phyloP scores from a whole-genome alignment of 2,113 vertebrate genomes.

The Cephalopterus ornatus region DNA sequence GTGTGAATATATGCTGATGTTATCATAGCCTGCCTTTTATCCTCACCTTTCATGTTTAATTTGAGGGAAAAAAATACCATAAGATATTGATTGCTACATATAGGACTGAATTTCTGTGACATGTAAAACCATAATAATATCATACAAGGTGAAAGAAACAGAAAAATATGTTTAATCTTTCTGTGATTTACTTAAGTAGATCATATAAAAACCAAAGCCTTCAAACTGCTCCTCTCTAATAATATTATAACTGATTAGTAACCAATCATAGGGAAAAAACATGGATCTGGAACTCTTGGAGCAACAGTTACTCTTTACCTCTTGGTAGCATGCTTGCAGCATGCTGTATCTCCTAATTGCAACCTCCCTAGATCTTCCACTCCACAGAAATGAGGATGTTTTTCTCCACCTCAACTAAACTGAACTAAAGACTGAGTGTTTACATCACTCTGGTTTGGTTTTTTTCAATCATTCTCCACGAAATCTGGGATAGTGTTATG shows the following conservation, averaged over 20 bases:
- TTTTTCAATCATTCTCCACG: neutral
- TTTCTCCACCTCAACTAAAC: neutral
- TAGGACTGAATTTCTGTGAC: neutral
- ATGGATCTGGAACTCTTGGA: rapidly evolving
- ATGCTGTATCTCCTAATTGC: rapidly evolving
- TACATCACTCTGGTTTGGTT: neutral
- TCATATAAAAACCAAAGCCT: neutral
- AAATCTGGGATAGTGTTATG: neutral
- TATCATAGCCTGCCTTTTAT: neutral
- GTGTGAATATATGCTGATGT: neutral
- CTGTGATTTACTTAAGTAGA: neutral
- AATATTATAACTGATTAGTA: neutral
- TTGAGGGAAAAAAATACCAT: neutral
- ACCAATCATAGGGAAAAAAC: neutral
- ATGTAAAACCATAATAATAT: neutral
- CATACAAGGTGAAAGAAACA: neutral
- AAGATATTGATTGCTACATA: neutral
- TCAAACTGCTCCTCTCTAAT: neutral
- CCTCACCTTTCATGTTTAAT: neutral
- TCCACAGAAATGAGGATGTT: neutral
- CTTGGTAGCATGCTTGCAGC: neutral
- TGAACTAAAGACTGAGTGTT: neutral
- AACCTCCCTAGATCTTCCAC: neutral
- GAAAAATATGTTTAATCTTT: neutral
- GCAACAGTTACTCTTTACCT: neutral